Evolutionary conservation across 1,140 invertebrate species (phyloP), one percentile per base, ranked within the genome.

Genomic region (Drosophila carrolli): DNA sequence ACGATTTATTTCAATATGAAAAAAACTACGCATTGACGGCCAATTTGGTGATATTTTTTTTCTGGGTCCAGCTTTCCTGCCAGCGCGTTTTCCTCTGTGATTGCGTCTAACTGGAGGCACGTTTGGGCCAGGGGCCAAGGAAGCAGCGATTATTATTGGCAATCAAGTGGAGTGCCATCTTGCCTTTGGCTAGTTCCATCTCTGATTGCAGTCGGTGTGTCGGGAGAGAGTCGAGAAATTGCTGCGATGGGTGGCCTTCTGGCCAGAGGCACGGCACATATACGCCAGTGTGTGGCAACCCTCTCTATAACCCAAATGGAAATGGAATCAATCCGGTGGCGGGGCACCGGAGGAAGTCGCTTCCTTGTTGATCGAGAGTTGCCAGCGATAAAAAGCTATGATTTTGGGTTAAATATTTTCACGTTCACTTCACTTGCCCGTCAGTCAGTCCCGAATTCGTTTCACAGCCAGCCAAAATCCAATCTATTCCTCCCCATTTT

Each of bases 141-240:
- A 63, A 51, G 68, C 62, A 68, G 48, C 66, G 56, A 79, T 76
- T 83, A 88, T 89, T 89, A 88, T 88, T 89, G 76, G 46, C 84
- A 88, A 88, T 89, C 84, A 88, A 83, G 68, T 80, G 71, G 47
- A 88, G 84, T 89, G 84, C 72, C 57, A 80, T 54, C 72, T 76
- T 63, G 60, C 84, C 70, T 60, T 55, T 38, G 74, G 75, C 63
- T 77, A 65, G 75, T 79, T 83, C 57, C 41, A 62, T 75, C 59
- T 63, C 78, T 78, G 82, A 86, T 86, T 86, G 75, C 65, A 81
- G 70, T 66, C 76, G 77, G 50, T 53, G 54, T 59, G 71, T 66
- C 78, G 60, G 76, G 57, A 78, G 48, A 63, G 70, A 79, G 54
- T 71, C 63, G 65, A 61, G 73, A 76, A 50, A 88, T 46, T 75